Evolutionary conservation across 2,888 invertebrate genomes (phyloP), one percentile per base, ranked within the genome.

Genomic region (Leptinotarsa haldemani): DNA sequence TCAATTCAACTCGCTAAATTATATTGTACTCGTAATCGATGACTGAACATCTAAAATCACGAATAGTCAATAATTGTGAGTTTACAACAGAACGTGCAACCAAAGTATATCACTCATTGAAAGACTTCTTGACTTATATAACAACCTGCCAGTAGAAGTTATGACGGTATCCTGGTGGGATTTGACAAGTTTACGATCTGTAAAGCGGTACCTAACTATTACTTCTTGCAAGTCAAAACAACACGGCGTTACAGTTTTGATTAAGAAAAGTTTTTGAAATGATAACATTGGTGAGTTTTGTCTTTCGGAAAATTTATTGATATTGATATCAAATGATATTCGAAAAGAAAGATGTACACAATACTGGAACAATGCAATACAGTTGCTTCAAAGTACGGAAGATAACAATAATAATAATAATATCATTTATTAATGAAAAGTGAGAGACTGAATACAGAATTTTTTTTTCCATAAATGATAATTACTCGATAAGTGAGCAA

Each of bases 21-120:
- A 74, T 16, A 74, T 69, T 70, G 71, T 75, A 74, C 73, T 75
- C 74, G 77, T 76, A 77, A 78, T 78, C 75, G 74, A 73, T 61
- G 64, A 52, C 58, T 72, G 67, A 70, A 61, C 73, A 76, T 71
- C 76, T 75, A 65, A 65, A 67, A 75, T 74, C 78, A 78, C 78
- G 78, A 78, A 76, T 71, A 70, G 75, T 69, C 65, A 73, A 66
- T 71, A 71, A 71, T 71, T 71, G 56, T 46, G 58, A 47, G 47
- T 58, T 65, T 25, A 40, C 46, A 48, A 71, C 12, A 71, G 58
- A 77, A 78, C 78, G 78, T 77, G 77, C 78, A 74, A 67, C 61
- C 69, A 77, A 78, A 78, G 75, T 78, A 74, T 78, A 78, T 78
- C 78, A 78, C 75, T 77, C 74, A 75, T 68, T 56, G 40, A 68